Conservation (phyloP, 2,797 vertebrate genomes). For the Sebastes trivittatus region DNA sequence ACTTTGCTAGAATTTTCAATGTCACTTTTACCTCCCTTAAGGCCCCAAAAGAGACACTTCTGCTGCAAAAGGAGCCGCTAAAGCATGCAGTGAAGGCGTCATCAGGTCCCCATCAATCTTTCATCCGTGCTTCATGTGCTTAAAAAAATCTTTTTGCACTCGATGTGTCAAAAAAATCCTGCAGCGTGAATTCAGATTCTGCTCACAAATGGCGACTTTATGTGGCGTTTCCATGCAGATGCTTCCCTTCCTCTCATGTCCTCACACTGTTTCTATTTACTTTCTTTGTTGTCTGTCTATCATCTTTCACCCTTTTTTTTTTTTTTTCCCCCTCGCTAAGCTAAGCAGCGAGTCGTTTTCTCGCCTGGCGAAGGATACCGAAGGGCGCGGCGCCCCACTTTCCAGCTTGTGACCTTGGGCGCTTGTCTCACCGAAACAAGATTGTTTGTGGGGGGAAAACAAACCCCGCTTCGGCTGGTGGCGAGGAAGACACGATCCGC, state of each 20-base stretch:
- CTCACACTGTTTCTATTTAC: conserved; percentile 8
- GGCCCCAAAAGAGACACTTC: neutral
- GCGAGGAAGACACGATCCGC: conserved; percentile 13
- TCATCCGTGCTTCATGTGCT: conserved; percentile 3
- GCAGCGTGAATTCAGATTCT: neutral
- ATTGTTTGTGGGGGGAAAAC: conserved; percentile 40
- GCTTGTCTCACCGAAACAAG: conserved; percentile 16
- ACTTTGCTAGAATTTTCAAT: conserved; percentile 25
- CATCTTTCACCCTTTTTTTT: neutral
- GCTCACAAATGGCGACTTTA: neutral
- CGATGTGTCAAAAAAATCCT: neutral
- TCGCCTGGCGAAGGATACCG: conserved; percentile 19
- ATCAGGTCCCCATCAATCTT: conserved; percentile 25
- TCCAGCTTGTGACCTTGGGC: conserved; percentile 48
- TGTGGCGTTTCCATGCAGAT: neutral
- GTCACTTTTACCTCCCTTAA: conserved; percentile 17
- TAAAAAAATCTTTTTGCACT: neutral
- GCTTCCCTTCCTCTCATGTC: neutral
- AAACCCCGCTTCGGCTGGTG: neutral
- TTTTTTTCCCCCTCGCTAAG: neutral
- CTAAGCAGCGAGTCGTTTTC: neutral
- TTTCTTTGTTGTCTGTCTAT: neutral
- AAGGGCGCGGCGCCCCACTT: conserved; percentile 43
- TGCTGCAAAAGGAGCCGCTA: conserved; percentile 7
- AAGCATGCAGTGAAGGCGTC: conserved; percentile 10